Evolutionary conservation across 2,113 vertebrate genomes (phyloP).

Genomic region (Paedocypris sp.): DNA sequence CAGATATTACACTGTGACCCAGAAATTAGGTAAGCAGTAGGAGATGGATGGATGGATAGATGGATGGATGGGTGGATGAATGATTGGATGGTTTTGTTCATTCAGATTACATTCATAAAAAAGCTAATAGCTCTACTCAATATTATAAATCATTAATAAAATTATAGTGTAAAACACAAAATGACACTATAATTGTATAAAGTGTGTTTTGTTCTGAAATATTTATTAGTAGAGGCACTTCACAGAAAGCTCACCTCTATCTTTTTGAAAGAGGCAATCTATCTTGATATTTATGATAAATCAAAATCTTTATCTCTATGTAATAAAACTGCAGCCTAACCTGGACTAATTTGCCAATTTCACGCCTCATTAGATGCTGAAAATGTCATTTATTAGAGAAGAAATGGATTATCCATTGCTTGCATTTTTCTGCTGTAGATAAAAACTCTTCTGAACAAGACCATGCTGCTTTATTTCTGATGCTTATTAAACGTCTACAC

Average conservation of each 20-base stretch:
- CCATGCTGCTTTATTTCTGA: background rate
- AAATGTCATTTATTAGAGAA: constrained; percentile 11
- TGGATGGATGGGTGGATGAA: too few relatives aligned
- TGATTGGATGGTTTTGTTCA: too few relatives aligned
- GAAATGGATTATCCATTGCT: constrained; percentile 17
- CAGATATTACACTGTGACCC: too few relatives aligned
- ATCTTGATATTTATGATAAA: constrained; percentile 19
- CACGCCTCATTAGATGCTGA: constrained; percentile 25
- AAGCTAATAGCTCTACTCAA: too few relatives aligned
- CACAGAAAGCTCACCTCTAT: background rate
- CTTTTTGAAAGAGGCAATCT: constrained; percentile 7
- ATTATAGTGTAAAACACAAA: too few relatives aligned
- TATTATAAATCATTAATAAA: too few relatives aligned
- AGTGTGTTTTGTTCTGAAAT: background rate
- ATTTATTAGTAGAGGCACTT: background rate
- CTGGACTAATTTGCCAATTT: constrained; percentile 29
- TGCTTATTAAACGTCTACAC: background rate
- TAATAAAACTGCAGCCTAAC: constrained; percentile 22
- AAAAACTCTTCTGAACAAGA: background rate
- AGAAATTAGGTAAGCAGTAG: too few relatives aligned
- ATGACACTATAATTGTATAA: too few relatives aligned
- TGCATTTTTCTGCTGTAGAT: background rate
- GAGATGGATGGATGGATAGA: too few relatives aligned
- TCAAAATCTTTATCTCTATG: constrained; percentile 9
- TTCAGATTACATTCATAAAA: too few relatives aligned